Percentiles rank a stretch among this genome's conserved stretches.
These are phyloP conservation scores for Spheniscus humboldti DNA, from an alignment of 2,797 vertebrate genomes.

Conservation along the genomic window DNA sequence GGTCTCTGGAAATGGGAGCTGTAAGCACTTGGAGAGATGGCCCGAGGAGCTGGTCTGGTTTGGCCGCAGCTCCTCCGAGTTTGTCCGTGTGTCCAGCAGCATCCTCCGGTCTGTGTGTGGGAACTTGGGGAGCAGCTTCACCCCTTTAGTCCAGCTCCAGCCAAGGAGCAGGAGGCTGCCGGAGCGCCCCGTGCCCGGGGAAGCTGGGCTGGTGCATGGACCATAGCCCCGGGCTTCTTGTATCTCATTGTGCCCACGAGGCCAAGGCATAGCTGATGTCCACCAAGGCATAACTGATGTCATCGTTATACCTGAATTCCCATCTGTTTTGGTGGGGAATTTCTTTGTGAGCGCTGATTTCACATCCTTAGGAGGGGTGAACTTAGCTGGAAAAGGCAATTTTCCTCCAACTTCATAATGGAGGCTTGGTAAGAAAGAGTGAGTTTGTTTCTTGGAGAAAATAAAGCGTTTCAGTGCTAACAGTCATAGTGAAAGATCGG, in stretches of 20 bases:
- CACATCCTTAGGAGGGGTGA: background rate
- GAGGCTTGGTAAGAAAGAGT: background rate
- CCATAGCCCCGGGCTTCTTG: accelerated
- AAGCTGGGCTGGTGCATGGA: background rate
- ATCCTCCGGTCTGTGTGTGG: background rate
- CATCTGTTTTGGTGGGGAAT: background rate
- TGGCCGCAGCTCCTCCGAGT: background rate
- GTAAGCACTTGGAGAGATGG: background rate
- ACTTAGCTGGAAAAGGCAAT: background rate
- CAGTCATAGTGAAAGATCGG: background rate
- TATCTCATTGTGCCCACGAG: background rate
- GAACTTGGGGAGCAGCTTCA: background rate
- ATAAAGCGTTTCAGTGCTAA: background rate
- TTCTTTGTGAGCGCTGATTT: background rate
- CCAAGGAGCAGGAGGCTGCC: background rate
- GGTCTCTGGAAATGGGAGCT: background rate
- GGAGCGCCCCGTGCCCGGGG: accelerated
- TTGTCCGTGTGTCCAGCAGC: background rate
- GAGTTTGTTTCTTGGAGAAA: background rate
- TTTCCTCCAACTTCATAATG: background rate
- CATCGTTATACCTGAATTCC: background rate
- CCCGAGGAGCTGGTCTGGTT: background rate
- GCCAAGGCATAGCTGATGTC: background rate
- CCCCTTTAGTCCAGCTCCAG: background rate
- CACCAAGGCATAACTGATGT: background rate